A percentile compares a stretch with the other conserved stretches of the same genome.
Conservation (phyloP, 2,797 vertebrate genomes). For the Chiroxiphia lanceolata region DNA sequence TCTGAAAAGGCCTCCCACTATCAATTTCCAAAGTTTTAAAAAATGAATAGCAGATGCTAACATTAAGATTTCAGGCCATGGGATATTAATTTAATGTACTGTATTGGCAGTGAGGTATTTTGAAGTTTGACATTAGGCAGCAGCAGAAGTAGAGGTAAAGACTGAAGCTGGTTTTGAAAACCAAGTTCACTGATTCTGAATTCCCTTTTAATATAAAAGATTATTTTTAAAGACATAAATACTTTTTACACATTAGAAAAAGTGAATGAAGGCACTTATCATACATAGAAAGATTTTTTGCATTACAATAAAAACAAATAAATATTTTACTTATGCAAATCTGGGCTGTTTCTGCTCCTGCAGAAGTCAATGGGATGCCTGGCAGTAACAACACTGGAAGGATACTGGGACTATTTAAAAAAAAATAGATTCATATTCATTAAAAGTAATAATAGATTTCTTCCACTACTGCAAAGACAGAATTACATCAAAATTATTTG, state of each 20-base stretch:
- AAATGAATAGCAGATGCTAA: slow-evolving; percentile 23
- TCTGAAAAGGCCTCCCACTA: not conserved
- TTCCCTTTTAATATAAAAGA: slow-evolving; percentile 82
- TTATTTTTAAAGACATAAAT: slow-evolving; percentile 69
- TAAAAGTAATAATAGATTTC: slow-evolving; percentile 19
- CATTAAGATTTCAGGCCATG: slow-evolving; percentile 28
- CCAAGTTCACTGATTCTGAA: slow-evolving; percentile 64
- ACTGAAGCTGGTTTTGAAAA: slow-evolving; percentile 69
- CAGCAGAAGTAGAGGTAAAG: slow-evolving; percentile 66
- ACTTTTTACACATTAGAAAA: slow-evolving; percentile 68
- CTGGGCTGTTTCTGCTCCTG: not conserved
- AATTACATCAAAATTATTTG: not conserved
- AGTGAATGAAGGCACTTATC: slow-evolving; percentile 63
- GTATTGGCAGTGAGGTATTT: slow-evolving; percentile 62
- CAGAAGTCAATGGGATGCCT: not conserved
- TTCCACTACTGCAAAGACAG: slow-evolving; percentile 67
- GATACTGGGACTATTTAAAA: not conserved
- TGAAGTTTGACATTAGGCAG: slow-evolving; percentile 48
- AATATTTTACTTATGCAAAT: slow-evolving; percentile 55
- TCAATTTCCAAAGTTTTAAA: not conserved
- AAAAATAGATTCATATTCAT: not conserved
- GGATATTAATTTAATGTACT: slow-evolving; percentile 45
- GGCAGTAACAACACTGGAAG: not conserved
- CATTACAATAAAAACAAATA: slow-evolving; percentile 61
- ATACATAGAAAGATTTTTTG: slow-evolving; percentile 32